phyloP scores from a whole-genome alignment of 1,140 invertebrate genomes.

The Micrasema minimum region DNA sequence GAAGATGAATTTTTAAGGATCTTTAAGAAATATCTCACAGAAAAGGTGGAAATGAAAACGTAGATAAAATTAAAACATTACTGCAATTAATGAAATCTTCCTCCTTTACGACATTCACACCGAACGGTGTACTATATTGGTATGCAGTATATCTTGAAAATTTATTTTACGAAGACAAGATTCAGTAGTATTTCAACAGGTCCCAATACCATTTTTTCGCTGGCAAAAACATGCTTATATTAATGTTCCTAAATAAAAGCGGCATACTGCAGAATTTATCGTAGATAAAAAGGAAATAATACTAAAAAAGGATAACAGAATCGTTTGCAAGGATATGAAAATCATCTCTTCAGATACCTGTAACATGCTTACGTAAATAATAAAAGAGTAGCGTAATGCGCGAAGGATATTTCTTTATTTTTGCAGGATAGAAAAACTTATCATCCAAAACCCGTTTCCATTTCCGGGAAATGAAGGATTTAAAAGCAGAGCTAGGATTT shows the following conservation, averaged over 20 bases:
- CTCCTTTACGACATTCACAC: too few relatives aligned
- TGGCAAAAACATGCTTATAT: too few relatives aligned
- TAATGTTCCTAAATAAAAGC: too few relatives aligned
- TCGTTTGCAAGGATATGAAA: neutral
- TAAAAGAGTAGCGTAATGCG: neutral
- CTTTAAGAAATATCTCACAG: neutral
- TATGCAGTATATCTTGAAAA: neutral
- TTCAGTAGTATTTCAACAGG: neutral
- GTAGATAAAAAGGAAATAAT: neutral
- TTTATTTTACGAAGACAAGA: neutral
- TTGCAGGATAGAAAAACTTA: slow-evolving; percentile 23
- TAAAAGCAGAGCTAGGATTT: slow-evolving; percentile 29
- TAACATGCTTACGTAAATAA: slow-evolving; percentile 1
- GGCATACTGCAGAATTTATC: neutral
- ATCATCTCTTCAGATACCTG: neutral
- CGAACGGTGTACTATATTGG: too few relatives aligned
- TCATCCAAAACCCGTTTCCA: slow-evolving; percentile 30
- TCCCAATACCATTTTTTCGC: too few relatives aligned
- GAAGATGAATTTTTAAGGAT: neutral
- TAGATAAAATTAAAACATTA: too few relatives aligned
- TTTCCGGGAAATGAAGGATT: slow-evolving; percentile 27
- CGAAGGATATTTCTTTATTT: slow-evolving; percentile 25
- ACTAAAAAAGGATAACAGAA: neutral
- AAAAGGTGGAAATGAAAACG: neutral
- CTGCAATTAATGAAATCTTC: too few relatives aligned